phyloP scores from a whole-genome alignment of 53 echinoderm and acorn worm species.

The Paracentrotus lividus region DNA sequence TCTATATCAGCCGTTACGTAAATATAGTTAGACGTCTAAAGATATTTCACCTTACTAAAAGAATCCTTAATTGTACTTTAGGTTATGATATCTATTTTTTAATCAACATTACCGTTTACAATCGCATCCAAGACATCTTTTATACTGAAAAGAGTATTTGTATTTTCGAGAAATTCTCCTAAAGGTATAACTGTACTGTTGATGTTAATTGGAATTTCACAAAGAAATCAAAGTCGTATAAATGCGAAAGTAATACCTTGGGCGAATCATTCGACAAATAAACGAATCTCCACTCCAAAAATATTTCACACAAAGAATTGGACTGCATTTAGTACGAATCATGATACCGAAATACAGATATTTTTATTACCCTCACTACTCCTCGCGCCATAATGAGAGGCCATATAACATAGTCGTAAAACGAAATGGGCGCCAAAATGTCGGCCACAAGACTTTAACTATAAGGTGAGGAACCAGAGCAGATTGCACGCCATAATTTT shows the following conservation, averaged over 20 bases:
- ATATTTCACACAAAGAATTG: slow-evolving; percentile 15
- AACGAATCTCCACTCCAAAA: no score
- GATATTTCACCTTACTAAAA: no score
- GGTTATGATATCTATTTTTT: no score
- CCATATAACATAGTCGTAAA: slow-evolving; percentile 53
- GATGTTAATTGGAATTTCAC: no score
- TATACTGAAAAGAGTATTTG: no score
- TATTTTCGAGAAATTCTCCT: no score
- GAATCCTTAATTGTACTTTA: no score
- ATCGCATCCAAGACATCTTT: no score
- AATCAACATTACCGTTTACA: no score
- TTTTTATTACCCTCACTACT: slow-evolving; percentile 17
- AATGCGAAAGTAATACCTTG: neutral
- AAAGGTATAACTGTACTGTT: neutral
- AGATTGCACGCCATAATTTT: slow-evolving; percentile 30
- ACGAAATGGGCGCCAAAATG: slow-evolving; percentile 43
- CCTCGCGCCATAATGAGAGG: neutral
- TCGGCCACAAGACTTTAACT: slow-evolving; percentile 2
- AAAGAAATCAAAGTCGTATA: neutral
- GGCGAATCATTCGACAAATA: neutral
- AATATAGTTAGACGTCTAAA: no score
- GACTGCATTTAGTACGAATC: slow-evolving; percentile 3
- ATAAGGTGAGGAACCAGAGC: neutral
- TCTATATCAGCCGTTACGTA: no score
- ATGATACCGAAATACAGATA: slow-evolving; percentile 41